These are phyloP conservation scores for Chloropsis hardwickii DNA, from an alignment of 2,113 vertebrate species.

Conservation along the genomic window DNA sequence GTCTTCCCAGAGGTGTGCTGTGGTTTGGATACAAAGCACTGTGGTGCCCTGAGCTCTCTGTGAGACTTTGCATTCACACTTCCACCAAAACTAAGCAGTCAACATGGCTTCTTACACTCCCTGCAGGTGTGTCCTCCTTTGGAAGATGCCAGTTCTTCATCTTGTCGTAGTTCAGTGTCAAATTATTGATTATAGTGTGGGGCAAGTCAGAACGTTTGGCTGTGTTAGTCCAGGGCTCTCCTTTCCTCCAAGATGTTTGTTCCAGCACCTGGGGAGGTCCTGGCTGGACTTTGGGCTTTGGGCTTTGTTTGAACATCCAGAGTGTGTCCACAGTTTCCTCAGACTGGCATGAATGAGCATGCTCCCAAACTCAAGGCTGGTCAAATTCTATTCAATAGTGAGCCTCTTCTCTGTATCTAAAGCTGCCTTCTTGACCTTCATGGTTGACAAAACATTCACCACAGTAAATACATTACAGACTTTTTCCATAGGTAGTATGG, in stretches of 20 bases:
- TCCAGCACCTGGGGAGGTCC: not conserved
- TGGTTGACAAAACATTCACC: not conserved
- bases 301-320: not conserved
- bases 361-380: not conserved
- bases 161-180: not conserved
- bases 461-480: not conserved
- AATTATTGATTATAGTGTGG: not conserved
- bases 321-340: not conserved
- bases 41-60: not conserved
- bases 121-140: not conserved
- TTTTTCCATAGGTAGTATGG: not conserved
- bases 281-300: not conserved
- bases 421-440: not conserved
- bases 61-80: not conserved
- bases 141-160: not conserved
- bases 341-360: not conserved
- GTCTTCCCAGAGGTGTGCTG: not conserved
- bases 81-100: not conserved
- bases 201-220: not conserved
- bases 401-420: not conserved
- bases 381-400: not conserved
- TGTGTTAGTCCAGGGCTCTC: accelerated
- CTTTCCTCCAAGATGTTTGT: not conserved
- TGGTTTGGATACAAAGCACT: not conserved
- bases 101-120: not conserved